Conservation (phyloP, 1,140 invertebrate species). For the Pogonognathellus flavescens region DNA sequence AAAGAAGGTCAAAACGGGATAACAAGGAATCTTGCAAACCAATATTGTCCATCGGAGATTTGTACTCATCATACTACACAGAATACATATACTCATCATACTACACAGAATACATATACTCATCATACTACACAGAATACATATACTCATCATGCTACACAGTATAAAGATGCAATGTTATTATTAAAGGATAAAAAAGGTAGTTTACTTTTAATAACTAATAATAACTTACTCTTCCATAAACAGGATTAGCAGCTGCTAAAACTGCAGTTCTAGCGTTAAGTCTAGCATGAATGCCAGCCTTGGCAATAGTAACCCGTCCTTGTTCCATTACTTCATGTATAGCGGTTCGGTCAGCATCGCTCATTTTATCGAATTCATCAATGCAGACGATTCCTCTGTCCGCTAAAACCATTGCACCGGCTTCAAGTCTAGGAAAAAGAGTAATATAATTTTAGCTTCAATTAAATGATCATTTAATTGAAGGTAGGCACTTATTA, state of each 20-base stretch:
- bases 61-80: slow-evolving; percentile 96
- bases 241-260: slow-evolving; percentile 99
- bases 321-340: slow-evolving; percentile 98
- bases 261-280: slow-evolving; percentile 98
- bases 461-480: slow-evolving; percentile 21
- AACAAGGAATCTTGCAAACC: slow-evolving; percentile 97
- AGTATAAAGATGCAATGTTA: not conserved
- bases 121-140: slow-evolving; percentile 85
- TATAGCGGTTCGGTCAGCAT: slow-evolving; percentile 98
- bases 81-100: slow-evolving; percentile 88
- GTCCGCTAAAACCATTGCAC: slow-evolving; percentile 99
- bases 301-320: slow-evolving; percentile 97
- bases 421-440: slow-evolving; percentile 86
- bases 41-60: slow-evolving; percentile 99
- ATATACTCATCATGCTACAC: slow-evolving; percentile 93
- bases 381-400: slow-evolving; percentile 99
- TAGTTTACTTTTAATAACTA: no score
- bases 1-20: slow-evolving; percentile 98
- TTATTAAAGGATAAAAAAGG: not conserved
- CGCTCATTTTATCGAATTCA: slow-evolving; percentile 99
- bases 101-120: slow-evolving; percentile 78
- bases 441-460: slow-evolving; percentile 45
- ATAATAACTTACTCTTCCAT: slow-evolving; percentile 84
- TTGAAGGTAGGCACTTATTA: slow-evolving; percentile 25
- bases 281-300: slow-evolving; percentile 97